These are phyloP conservation scores for Zaprionus taronus DNA, from an alignment of 1,140 invertebrate genomes.

Conservation along the genomic window DNA sequence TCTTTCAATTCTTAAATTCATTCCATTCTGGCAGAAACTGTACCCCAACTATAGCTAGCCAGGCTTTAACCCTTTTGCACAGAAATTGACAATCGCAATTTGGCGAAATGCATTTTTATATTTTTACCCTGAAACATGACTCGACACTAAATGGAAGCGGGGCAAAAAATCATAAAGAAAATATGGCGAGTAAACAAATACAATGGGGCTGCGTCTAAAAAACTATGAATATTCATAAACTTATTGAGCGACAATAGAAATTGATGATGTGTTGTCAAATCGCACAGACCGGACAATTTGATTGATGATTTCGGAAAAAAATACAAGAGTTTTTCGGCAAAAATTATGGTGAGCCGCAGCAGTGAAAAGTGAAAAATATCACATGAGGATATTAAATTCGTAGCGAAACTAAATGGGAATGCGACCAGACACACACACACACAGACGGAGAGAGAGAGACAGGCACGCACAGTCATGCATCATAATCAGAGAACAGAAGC, in stretches of 20 bases:
- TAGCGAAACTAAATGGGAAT: slow-evolving; percentile 53
- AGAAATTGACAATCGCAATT: slow-evolving; percentile 28
- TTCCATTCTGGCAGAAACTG: slow-evolving; percentile 4
- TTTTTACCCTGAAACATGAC: slow-evolving; percentile 56
- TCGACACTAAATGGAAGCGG: slow-evolving; percentile 49
- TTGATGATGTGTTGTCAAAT: slow-evolving; percentile 82
- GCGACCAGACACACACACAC: slow-evolving; percentile 19
- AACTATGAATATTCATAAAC: slow-evolving; percentile 82
- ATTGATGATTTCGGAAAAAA: slow-evolving; percentile 68
- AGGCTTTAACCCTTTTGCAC: slow-evolving; percentile 50
- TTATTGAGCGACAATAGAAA: slow-evolving; percentile 79
- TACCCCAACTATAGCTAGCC: slow-evolving; percentile 30
- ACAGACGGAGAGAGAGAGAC: neutral
- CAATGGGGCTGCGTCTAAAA: slow-evolving; percentile 60
- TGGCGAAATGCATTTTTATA: slow-evolving; percentile 21
- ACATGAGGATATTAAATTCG: slow-evolving; percentile 59
- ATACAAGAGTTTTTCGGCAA: slow-evolving; percentile 41
- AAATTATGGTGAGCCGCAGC: slow-evolving; percentile 52
- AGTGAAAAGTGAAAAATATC: slow-evolving; percentile 51
- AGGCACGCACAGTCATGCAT: slow-evolving; percentile 66
- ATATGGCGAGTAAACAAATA: slow-evolving; percentile 66
- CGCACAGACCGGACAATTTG: slow-evolving; percentile 53
- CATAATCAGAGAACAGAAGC: slow-evolving; percentile 63
- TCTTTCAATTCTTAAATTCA: neutral
- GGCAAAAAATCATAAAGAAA: slow-evolving; percentile 69